Evolutionary conservation across 2,113 vertebrate species (phyloP), one percentile per base, ranked within the genome.

Genomic region (Muntiacus reevesi): DNA sequence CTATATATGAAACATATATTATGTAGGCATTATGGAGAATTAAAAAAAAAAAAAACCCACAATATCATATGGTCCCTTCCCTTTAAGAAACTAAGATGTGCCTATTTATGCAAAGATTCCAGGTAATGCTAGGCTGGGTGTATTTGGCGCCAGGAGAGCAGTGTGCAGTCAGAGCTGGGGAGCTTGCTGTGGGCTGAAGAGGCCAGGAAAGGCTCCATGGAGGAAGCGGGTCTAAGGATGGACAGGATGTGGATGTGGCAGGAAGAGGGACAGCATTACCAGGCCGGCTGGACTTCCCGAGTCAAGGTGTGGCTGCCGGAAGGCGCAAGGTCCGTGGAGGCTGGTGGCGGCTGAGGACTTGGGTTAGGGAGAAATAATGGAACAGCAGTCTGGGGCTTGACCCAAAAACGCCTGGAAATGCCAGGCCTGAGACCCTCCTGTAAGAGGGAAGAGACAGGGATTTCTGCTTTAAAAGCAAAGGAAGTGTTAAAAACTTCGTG

Each of bases 41-140:
- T 78, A 14, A 0, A 43, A 54, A 55, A 60, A 36, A 62, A 45
- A 14, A 67, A 9, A 5, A 0, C 19, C 30, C 6, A 40, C 33
- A 36, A 81, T 43, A 57, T 36, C 33, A 12, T 33, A 7, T 7
- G 30, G 11, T 25, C 9, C 55, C 14, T 91, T 27, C 67, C 43
- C 54, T 81, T 47, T 17, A 47, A 90, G 83, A 90, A 79, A 54
- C 54, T 87, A 76, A 95, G 83, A 47, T 10, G n/a, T 6, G 13
- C 3, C 13, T 16, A 55, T 36, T 2, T 6, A 3, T 8, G 11
- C 40, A 13, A 5, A 57, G 74, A 17, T 21, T 47, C 52, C 43
- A 14, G 14, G n/a, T 30, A 6, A 16, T 55, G 12, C 78, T 15
- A 83, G 33, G 10, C n/a, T 19, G 62, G 3, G 7, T 5, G 4